Base-by-base conservation (phyloP, 2,113 vertebrate genomes). In the Sinocyclocheilus anophthalmus region DNA sequence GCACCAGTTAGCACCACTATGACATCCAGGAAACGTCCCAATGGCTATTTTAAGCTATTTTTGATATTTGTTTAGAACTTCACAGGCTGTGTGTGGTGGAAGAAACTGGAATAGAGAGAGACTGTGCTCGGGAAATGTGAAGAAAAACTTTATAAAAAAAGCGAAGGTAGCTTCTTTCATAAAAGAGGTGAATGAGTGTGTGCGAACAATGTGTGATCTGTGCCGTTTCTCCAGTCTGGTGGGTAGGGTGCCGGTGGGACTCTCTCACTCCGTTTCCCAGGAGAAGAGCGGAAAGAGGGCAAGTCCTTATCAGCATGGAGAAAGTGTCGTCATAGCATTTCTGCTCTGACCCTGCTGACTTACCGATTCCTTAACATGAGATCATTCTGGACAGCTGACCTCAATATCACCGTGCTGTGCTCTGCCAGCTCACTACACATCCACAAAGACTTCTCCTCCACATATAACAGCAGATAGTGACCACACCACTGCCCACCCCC, bases 361-460 rank as follows among this genome's bases (percentile, higher is more conserved):
- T 67, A 91, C 89, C 90, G 88, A 93, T 94, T 94, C 93, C 92
- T 93, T 92, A 91, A 95, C 93, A 91, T 93, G 92, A 95, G 92
- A 95, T 95, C 94, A 93, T 92, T 93, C 93, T 92, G 91, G 95
- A 95, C 94, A 94, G 94, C 94, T 95, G 94, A 95, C 94, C 95
- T 95, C 91, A 89, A 95, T 95, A 94, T 93, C 90, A 90, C 87
- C 61, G 86, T 22, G 87, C 84, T 72, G 77, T 20, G 89, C 90
- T 89, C 90, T 88, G 90, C 89, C 89, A 89, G 91, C 72, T 75
- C 90, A 8, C 79, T 92, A 92, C 88, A 53, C 85, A 93, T 92
- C 88, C 86, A 90, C 85, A 90, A 83, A 88, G 89, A 87, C 85
- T 88, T 84, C 88, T 88, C 85, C 88, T 87, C 81, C 84, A 72